Conservation (phyloP, 2,797 vertebrate species). For the Heliangelus exortis region DNA sequence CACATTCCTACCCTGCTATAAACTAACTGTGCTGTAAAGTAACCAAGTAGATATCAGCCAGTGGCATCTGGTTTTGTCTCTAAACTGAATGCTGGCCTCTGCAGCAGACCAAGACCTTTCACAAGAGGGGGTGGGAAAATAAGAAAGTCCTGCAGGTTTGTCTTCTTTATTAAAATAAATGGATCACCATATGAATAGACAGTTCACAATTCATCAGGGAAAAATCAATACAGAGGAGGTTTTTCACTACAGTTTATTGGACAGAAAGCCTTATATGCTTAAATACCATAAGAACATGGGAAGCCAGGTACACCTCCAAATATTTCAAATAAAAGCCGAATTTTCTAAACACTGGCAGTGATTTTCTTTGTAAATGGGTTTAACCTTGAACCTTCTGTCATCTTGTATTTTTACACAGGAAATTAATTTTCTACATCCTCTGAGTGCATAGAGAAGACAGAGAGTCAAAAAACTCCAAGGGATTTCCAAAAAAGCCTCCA, state of each 20-base stretch:
- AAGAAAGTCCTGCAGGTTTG: conserved; percentile 46
- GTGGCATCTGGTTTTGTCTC: conserved; percentile 25
- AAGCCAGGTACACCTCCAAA: conserved; percentile 74
- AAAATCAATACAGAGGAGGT: conserved; percentile 48
- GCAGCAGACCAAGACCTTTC: conserved; percentile 6
- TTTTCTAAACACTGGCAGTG: conserved; percentile 77
- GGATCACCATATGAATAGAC: conserved; percentile 53
- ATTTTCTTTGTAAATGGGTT: conserved; percentile 82
- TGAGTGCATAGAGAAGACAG: conserved; percentile 72
- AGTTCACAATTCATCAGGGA: conserved; percentile 68
- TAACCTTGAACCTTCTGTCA: conserved; percentile 83
- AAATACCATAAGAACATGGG: conserved; percentile 60
- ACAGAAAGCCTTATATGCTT: conserved; percentile 59
- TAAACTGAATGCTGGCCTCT: background rate
- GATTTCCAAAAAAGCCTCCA: conserved; percentile 81
- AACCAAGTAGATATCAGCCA: conserved; percentile 19
- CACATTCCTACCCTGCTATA: background rate
- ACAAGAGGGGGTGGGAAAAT: conserved; percentile 44
- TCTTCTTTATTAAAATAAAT: conserved; percentile 73
- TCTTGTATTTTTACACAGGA: conserved; percentile 84
- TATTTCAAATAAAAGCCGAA: conserved; percentile 76
- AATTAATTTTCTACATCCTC: conserved; percentile 84
- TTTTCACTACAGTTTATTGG: conserved; percentile 54
- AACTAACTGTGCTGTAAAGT: background rate
- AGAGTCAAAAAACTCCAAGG: conserved; percentile 77